Evolutionary conservation across 2,888 invertebrate genomes (phyloP).

Genomic region (Scelioninae gen. 1): DNA sequence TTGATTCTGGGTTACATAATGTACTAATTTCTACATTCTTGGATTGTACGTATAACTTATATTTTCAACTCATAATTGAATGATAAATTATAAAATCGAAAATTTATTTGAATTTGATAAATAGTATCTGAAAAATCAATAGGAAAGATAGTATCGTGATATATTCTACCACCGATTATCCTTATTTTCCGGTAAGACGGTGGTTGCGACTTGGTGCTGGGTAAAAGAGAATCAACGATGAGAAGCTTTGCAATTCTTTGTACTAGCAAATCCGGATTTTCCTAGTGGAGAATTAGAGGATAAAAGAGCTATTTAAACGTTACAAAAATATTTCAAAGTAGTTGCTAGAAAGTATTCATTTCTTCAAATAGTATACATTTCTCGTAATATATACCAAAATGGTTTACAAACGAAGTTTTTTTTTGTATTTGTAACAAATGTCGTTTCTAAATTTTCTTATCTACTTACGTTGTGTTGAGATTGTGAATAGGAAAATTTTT

Average conservation of each 20-base stretch:
- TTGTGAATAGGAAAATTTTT: background rate
- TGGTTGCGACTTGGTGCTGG: slow-evolving; percentile 43
- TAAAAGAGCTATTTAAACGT: slow-evolving; percentile 45
- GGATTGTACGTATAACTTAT: too few relatives aligned
- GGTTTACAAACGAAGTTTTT: too few relatives aligned
- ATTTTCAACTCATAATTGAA: too few relatives aligned
- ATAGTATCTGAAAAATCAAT: slow-evolving; percentile 15
- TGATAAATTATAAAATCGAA: slow-evolving; percentile 3
- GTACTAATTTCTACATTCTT: too few relatives aligned
- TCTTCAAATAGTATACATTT: slow-evolving; percentile 2
- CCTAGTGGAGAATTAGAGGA: slow-evolving; percentile 45
- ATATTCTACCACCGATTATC: slow-evolving; percentile 58
- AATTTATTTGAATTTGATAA: slow-evolving; percentile 23
- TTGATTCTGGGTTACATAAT: too few relatives aligned
- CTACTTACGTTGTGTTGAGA: background rate
- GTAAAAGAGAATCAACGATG: slow-evolving; percentile 60
- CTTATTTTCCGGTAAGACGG: slow-evolving; percentile 48
- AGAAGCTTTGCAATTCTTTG: slow-evolving; percentile 55
- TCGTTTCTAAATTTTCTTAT: background rate
- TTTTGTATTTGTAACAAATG: too few relatives aligned
- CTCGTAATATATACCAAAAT: background rate
- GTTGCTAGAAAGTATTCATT: slow-evolving; percentile 25
- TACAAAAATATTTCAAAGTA: slow-evolving; percentile 41
- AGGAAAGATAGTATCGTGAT: slow-evolving; percentile 38
- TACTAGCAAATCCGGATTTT: slow-evolving; percentile 57